Evolutionary conservation across 2,888 invertebrate species (phyloP).

Genomic region (Cheilosia scutellata): DNA sequence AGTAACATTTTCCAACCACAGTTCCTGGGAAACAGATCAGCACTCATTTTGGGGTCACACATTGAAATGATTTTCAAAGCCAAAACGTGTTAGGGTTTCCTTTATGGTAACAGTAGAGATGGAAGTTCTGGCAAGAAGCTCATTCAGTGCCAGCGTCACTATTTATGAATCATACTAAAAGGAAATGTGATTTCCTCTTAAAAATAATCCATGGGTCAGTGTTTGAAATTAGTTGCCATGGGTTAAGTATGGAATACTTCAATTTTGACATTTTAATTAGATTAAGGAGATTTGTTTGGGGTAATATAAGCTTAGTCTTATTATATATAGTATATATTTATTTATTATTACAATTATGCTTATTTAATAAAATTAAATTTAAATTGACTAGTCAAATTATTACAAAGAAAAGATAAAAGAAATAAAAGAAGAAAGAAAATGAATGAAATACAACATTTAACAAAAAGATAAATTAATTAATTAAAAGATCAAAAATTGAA

Average conservation of each 20-base stretch:
- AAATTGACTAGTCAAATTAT: too few relatives aligned
- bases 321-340: too few relatives aligned
- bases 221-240: constrained; percentile 14
- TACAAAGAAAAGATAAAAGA: too few relatives aligned
- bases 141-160: constrained; percentile 13
- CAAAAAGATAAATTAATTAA: too few relatives aligned
- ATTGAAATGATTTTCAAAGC: not conserved
- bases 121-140: not conserved
- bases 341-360: too few relatives aligned
- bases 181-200: constrained; percentile 20
- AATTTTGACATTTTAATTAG: constrained; percentile 19
- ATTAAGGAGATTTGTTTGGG: not conserved
- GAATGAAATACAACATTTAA: too few relatives aligned
- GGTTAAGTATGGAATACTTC: not conserved
- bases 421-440: too few relatives aligned
- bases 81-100: constrained; percentile 9
- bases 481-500: too few relatives aligned
- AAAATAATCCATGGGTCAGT: constrained; percentile 12
- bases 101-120: not conserved
- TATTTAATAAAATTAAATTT: too few relatives aligned
- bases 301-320: too few relatives aligned
- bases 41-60: constrained; percentile 1
- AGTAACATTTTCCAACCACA: not conserved
- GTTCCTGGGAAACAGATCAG: not conserved
- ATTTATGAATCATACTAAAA: constrained; percentile 8